Evolutionary conservation across 2,113 vertebrate genomes (phyloP).

Genomic region (Phyllostomus hastatus): DNA sequence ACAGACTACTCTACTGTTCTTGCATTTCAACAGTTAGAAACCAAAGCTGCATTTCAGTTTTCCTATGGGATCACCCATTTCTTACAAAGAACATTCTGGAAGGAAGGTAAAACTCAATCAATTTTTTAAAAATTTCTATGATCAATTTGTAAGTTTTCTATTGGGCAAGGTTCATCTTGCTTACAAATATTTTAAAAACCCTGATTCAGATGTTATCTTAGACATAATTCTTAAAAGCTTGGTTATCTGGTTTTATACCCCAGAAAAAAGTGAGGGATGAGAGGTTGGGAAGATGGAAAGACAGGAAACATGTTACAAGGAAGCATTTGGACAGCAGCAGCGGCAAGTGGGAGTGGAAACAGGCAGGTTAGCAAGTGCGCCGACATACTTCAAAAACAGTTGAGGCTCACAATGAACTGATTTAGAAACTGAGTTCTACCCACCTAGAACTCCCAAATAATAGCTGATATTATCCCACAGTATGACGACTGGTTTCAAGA

Average conservation of each 20-base stretch:
- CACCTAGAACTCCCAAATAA: not conserved
- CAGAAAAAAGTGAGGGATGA: not conserved
- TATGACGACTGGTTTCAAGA: not conserved
- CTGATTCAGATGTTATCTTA: not conserved
- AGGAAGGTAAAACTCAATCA: conserved; percentile 40
- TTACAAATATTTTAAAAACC: not conserved
- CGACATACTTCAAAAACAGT: not conserved
- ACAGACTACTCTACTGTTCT: conserved; percentile 42
- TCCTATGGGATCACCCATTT: conserved; percentile 53
- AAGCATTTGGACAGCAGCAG: not conserved
- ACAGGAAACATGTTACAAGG: not conserved
- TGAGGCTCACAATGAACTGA: not conserved
- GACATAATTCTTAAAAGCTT: not conserved
- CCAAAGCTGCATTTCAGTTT: conserved; percentile 41
- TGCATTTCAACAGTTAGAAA: conserved; percentile 48
- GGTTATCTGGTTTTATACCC: not conserved
- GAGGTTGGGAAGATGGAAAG: not conserved
- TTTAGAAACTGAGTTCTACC: not conserved
- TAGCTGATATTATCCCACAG: not conserved
- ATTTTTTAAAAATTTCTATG: not conserved
- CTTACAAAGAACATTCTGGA: conserved; percentile 49
- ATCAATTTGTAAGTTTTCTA: not conserved
- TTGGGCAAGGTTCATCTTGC: not conserved
- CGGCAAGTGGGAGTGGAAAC: too few relatives aligned
- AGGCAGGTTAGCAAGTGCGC: too few relatives aligned